A percentile compares a stretch with the other conserved stretches of the same genome.
Evolutionary conservation across 2,888 invertebrate genomes (phyloP).

Genomic region (Tipula unca): DNA sequence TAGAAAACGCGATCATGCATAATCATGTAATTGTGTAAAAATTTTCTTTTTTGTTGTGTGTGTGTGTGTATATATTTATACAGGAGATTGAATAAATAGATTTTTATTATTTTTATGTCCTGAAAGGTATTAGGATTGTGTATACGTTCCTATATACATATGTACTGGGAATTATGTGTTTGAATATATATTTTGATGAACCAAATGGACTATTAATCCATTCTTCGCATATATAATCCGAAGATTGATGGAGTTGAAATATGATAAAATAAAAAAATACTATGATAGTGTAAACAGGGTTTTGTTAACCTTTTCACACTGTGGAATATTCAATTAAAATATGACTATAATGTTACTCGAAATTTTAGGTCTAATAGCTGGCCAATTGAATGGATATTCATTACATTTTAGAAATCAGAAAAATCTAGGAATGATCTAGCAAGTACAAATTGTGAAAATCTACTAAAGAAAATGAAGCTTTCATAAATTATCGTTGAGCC

Average conservation of each 20-base stretch:
- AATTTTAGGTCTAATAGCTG: no score
- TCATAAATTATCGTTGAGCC: no score
- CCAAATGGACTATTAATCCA: not conserved
- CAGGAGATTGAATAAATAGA: not conserved
- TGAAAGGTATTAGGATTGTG: not conserved
- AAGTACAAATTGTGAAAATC: no score
- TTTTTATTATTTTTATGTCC: not conserved
- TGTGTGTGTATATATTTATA: not conserved
- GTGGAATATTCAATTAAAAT: no score
- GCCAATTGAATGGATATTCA: no score
- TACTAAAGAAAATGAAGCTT: no score
- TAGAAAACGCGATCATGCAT: constrained; percentile 8
- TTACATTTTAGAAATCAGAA: no score
- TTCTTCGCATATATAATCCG: not conserved
- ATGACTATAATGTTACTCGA: no score
- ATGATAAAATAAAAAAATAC: not conserved
- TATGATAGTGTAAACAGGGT: not conserved
- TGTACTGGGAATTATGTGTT: not conserved
- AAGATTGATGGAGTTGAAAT: not conserved
- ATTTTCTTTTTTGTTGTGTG: not conserved
- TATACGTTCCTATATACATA: not conserved
- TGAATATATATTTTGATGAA: not conserved
- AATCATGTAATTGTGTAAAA: not conserved
- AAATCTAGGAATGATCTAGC: no score
- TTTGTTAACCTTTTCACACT: no score